Conservation (phyloP, 2,797 vertebrate species). For the Borostomias antarcticus region DNA sequence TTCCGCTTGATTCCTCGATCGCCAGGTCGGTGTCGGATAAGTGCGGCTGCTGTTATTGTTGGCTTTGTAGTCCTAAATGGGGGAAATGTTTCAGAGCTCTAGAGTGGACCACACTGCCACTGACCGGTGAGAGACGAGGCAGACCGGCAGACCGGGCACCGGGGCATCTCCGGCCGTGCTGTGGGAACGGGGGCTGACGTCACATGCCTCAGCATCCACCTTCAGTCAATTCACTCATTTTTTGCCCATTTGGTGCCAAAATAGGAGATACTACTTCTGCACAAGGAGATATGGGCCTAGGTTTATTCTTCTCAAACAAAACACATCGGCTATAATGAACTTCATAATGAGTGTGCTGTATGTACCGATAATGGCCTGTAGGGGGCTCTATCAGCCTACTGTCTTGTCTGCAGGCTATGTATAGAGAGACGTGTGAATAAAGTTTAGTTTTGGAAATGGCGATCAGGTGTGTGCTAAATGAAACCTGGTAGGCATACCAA, state of each 20-base stretch:
- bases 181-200: not conserved
- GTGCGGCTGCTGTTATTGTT: constrained; percentile 72
- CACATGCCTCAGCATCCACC: not conserved
- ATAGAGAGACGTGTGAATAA: too few species aligned
- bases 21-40: constrained; percentile 28
- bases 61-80: constrained; percentile 50
- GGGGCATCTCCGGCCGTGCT: not conserved
- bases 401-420: too few species aligned
- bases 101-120: constrained; percentile 63
- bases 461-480: too few species aligned
- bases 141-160: not conserved
- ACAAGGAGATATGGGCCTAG: too few species aligned
- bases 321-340: too few species aligned
- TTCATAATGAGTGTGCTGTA: too few species aligned
- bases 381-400: too few species aligned
- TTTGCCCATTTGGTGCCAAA: not conserved
- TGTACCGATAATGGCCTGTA: too few species aligned
- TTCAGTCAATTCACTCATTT: not conserved
- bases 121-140: constrained; percentile 53
- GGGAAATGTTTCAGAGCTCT: constrained; percentile 25
- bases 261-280: too few species aligned
- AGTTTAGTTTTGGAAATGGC: too few species aligned
- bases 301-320: too few species aligned
- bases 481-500: too few species aligned
- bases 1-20: constrained; percentile 26